Evolutionary conservation across 2,888 invertebrate species (phyloP), one percentile per base, ranked within the genome.

Genomic region (Xestobium rufovillosum): DNA sequence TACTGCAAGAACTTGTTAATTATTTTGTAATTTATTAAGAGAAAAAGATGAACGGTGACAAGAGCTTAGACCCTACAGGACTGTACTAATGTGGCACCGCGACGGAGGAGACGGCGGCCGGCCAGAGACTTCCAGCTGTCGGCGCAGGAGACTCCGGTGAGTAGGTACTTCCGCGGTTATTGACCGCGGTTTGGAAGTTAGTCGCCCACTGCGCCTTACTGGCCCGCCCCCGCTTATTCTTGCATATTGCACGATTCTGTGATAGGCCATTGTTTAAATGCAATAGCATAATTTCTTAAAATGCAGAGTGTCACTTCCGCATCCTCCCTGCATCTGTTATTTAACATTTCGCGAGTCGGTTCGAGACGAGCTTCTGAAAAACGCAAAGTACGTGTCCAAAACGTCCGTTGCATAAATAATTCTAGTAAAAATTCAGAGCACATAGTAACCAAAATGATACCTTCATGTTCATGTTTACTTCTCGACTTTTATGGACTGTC

Each of bases 31-130:
- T 8, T 19, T 8, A n/a, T 19, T 8, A 6, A 8, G 14, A 31
- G 14, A 31, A 13, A 14, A 14, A 31, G 15, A 14, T 8, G 13
- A 14, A 31, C 31, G 31, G 31, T 27, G 58, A 56, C 31, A 58
- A 59, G 45, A 52, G 55, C 31, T 44, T 61, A 47, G 65, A 65
- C 45, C 66, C 66, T 28, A 66, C 66, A 25, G 66, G 65, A 50
- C 56, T 65, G 44, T 66, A 66, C 54, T 66, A 51, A 61, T 65
- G 65, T 63, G 64, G 64, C 63, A 61, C 48, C 59, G 60, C 45
- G 55, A 56, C 47, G 57, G 55, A 52, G 63, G 65, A 56, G 63
- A 65, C 59, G 66, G 65, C 41, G 66, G 65, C 48, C 65, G 65
- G 48, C 61, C 59, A 43, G 65, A 65, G 54, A 66, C 66, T 46